A percentile compares a stretch with the other conserved stretches of the same genome.
phyloP scores from a whole-genome alignment of 2,113 vertebrate genomes.

The Platanista minor region DNA sequence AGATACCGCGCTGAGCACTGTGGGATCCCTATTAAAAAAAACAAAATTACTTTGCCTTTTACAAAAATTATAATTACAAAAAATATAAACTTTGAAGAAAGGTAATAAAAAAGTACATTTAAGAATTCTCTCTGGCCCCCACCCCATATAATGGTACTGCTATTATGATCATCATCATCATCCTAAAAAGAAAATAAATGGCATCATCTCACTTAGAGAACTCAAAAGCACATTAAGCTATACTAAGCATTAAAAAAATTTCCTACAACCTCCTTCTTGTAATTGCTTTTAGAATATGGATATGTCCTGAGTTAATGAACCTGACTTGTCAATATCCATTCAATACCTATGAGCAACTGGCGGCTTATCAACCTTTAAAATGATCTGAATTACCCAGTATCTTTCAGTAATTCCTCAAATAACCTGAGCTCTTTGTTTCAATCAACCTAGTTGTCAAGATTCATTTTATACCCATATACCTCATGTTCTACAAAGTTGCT shows the following conservation, averaged over 20 bases:
- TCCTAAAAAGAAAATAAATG: not conserved
- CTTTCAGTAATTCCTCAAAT: not conserved
- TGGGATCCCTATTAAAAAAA: not conserved
- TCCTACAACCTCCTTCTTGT: not conserved
- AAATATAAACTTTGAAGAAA: not conserved
- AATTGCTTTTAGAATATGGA: not conserved
- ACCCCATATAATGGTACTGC: not conserved
- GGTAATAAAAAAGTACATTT: not conserved
- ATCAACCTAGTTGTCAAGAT: not conserved
- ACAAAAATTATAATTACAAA: not conserved
- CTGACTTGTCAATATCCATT: not conserved
- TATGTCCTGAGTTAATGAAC: not conserved
- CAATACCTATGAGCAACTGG: not conserved
- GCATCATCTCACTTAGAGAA: not conserved
- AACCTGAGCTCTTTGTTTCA: not conserved
- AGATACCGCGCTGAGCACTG: not conserved
- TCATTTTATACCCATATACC: not conserved
- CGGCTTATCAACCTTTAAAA: not conserved
- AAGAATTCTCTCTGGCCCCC: not conserved
- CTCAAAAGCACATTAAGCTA: not conserved
- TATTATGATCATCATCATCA: not conserved
- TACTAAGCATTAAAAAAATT: not conserved
- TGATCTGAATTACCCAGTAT: not conserved
- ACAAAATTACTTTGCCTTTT: not conserved
- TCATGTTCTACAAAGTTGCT: not conserved